Evolutionary conservation across 2,888 invertebrate genomes (phyloP), one percentile per base, ranked within the genome.

Genomic region (Chydorus sphaericus): DNA sequence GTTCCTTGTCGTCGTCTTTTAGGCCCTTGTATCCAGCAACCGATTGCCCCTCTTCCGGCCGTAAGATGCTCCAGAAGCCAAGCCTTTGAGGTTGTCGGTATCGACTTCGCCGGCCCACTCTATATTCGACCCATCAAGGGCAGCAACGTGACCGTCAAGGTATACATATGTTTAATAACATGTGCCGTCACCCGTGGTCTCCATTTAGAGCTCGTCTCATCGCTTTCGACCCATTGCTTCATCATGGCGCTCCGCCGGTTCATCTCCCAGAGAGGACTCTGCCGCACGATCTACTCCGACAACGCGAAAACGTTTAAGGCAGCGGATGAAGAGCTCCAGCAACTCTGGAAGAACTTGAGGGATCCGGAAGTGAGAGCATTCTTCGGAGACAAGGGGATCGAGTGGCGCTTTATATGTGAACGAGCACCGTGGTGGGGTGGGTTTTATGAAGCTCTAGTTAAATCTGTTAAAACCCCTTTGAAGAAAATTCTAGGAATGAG

Each of bases 91-190:
- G 54, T 59, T 4, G 52, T 39, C 5, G 63, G 61, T 14, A 39
- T 62, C 11, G 63, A 64, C 39, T 61, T 62, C 56, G 54, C 62
- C 6, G 65, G 66, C 1, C 65, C 66, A 1, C 37, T 66, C 23
- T 48, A 26, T 11, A 51, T 62, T 23, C 61, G 30, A 26, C n/a
- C n/a, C n/a, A 48, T 39, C 33, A 23, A 48, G 16, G n/a, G 54
- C 6, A 55, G 61, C 36, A 54, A 55, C 28, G 18, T 26, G 2
- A 23, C 7, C 14, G 18, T 8, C 11, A 54, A 38, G 7, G 20
- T 33, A 28, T 39, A 54, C 1, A 53, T 33, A 11, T 38, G 36
- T 37, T 28, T 53, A n/a, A 14, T 53, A 18, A 53, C 53, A 1
- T 54, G 44, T 16, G 28, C 28, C 14, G 36, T 26, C 28, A 39